phyloP scores from a whole-genome alignment of 1,140 invertebrate species.

The Philotrypesis tridentata region DNA sequence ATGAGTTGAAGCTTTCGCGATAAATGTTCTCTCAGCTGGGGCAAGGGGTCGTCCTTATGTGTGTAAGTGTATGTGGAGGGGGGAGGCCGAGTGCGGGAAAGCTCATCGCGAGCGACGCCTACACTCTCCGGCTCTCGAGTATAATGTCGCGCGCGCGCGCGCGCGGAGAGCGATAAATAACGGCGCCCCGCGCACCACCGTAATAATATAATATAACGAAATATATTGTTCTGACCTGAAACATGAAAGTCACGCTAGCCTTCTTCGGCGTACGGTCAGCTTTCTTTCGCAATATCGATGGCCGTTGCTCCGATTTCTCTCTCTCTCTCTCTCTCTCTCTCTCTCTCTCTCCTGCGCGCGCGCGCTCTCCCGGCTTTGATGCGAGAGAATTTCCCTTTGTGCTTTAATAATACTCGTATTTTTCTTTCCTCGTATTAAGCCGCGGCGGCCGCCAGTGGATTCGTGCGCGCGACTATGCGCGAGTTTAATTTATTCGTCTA shows the following conservation, averaged over 20 bases:
- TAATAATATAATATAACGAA: conserved; percentile 70
- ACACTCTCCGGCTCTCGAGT: background rate
- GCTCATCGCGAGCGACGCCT: conserved; percentile 50
- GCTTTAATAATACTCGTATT: background rate
- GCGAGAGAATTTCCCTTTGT: background rate
- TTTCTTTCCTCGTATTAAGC: too few relatives aligned
- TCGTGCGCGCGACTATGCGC: too few relatives aligned
- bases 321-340: background rate
- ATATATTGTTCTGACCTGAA: conserved; percentile 71
- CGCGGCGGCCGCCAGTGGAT: too few relatives aligned
- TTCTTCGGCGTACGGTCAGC: conserved; percentile 4
- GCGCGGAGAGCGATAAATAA: conserved; percentile 60
- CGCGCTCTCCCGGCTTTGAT: too few relatives aligned
- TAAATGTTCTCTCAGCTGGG: conserved; percentile 44
- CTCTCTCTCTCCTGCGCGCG: background rate
- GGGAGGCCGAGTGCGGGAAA: background rate
- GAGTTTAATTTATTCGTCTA: background rate
- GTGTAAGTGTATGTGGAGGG: background rate
- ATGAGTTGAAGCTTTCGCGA: conserved; percentile 49
- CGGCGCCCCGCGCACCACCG: conserved; percentile 45
- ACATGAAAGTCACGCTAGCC: conserved; percentile 68
- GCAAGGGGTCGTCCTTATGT: conserved; percentile 14
- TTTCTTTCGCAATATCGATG: conserved; percentile 40
- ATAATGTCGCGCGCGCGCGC: conserved; percentile 58
- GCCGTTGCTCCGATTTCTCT: background rate